Percentiles rank a stretch among this genome's conserved stretches.
These are phyloP conservation scores for Picathartes gymnocephalus DNA, from an alignment of 2,113 vertebrate species.

Conservation along the genomic window DNA sequence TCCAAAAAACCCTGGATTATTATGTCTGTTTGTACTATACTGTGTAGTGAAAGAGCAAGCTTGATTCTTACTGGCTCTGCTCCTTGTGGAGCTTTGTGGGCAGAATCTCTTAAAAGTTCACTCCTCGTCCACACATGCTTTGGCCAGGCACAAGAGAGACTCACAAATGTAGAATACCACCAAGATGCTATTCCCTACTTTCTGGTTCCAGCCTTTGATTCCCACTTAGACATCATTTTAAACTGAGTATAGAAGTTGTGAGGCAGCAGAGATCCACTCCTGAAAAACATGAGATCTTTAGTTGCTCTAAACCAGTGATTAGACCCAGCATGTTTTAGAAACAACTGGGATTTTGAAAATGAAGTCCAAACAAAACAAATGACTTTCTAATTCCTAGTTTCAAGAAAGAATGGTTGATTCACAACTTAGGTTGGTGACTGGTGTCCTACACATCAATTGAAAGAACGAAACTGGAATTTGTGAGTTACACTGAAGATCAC, in stretches of 20 bases:
- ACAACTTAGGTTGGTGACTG: neutral
- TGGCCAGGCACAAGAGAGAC: neutral
- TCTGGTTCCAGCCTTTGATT: neutral
- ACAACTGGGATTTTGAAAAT: neutral
- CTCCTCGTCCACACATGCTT: neutral
- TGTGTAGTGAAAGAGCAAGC: neutral
- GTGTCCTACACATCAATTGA: neutral
- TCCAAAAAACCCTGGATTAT: conserved; percentile 50
- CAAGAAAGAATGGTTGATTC: neutral
- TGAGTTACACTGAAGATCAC: neutral
- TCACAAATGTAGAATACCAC: neutral
- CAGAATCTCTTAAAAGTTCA: neutral
- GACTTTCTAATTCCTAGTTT: neutral
- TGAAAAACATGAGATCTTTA: neutral
- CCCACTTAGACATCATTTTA: neutral
- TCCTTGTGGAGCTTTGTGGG: neutral
- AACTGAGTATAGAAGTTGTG: neutral
- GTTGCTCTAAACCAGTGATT: neutral
- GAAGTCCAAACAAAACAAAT: neutral
- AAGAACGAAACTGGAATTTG: neutral
- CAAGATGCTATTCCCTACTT: neutral
- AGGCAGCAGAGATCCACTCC: neutral
- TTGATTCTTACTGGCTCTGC: neutral
- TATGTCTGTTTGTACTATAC: conserved; percentile 33
- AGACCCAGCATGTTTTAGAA: neutral